Evolutionary conservation across 2,113 vertebrate species (phyloP), one percentile per base, ranked within the genome.

Genomic region (Sinocyclocheilus anophthalmus): DNA sequence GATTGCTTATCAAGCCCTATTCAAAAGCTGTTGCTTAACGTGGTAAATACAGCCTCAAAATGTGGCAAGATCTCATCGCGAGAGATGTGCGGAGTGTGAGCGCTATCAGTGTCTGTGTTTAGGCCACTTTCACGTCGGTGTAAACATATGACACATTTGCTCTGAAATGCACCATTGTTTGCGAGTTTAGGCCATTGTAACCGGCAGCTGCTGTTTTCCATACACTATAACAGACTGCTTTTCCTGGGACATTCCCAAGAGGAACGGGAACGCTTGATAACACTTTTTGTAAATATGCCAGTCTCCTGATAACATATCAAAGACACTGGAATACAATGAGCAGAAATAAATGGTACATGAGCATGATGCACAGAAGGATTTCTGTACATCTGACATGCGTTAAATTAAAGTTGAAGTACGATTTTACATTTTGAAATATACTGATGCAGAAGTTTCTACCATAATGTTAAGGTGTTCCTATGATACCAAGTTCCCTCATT

Each of bases 1-100:
- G 72, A 90, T 91, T 90, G 91, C 93, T 93, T 93, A 94, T 93
- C 92, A 85, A 91, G 76, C 90, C 88, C 93, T 65, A 89, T 90
- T 90, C 86, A 90, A 83, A 87, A 39, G 37, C 85, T 57, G 76
- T 70, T 81, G 91, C 87, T 88, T 73, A 77, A 67, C 88, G 20
- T 81, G 11, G 20, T 86, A 89, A 90, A 89, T 92, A 93, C 90
- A 87, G 89, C 65, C 88, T 88, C 91, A 83, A 81, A 77, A 76
- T 37, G 90, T 48, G 87, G 83, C 88, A 92, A 91, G 87, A 92
- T 83, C 88, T 48, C 59, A 39, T 70, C 2, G 85, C 16, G 76
- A 79, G 57, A 0, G 83, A 75, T 87, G 63, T 53, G 20, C 16
- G 16, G 48, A 7, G 65, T 33, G 65, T 3, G 63, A 76, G 45